These are phyloP conservation scores for Haplochromis vanheusdeni DNA, from an alignment of 2,113 vertebrate species.

Conservation along the genomic window DNA sequence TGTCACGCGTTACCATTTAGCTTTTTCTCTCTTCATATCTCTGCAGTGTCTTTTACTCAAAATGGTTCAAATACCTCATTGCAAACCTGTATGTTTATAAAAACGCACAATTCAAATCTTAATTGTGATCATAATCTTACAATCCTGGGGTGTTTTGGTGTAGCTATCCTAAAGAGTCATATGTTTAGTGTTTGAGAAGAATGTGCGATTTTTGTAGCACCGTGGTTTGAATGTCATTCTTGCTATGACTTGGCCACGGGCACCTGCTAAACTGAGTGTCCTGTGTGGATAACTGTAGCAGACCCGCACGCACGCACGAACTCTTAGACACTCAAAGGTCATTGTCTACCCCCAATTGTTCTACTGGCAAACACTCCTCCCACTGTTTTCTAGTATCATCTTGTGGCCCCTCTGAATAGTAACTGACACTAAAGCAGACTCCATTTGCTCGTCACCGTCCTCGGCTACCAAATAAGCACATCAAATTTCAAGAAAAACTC, in stretches of 20 bases:
- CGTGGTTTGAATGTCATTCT: not conserved
- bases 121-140: not conserved
- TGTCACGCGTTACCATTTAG: not conserved
- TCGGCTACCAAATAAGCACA: not conserved
- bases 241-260: constrained; percentile 11
- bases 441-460: not conserved
- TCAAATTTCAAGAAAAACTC: not conserved
- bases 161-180: not conserved
- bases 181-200: not conserved
- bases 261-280: not conserved
- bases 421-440: not conserved
- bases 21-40: not conserved
- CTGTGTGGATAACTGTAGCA: not conserved
- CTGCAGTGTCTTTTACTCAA: not conserved
- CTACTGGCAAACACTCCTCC: not conserved
- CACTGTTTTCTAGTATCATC: not conserved
- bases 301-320: not conserved
- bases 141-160: not conserved
- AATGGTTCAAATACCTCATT: not conserved
- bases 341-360: not conserved
- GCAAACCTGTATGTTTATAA: not conserved
- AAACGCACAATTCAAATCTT: not conserved
- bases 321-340: not conserved
- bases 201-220: not conserved
- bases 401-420: not conserved